Conservation (phyloP, 2,888 invertebrate species). For the Hemithea aestivaria region DNA sequence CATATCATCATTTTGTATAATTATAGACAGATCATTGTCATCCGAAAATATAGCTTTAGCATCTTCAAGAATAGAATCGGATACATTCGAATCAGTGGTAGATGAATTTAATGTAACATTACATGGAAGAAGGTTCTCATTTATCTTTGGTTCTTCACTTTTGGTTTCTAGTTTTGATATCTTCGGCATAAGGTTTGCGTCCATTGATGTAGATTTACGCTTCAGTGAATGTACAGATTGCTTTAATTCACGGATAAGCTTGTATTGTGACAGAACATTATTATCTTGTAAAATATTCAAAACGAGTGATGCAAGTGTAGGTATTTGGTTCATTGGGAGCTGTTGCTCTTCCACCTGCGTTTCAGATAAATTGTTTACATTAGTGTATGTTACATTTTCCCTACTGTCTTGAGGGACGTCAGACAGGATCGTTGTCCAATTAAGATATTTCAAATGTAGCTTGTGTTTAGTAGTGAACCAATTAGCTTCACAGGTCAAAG, state of each 20-base stretch:
- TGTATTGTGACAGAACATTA: conserved; percentile 3
- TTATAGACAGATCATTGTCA: not conserved
- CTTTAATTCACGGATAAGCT: not conserved
- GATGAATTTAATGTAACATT: conserved; percentile 1
- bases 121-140: not conserved
- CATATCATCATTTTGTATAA: not conserved
- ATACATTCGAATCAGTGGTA: not conserved
- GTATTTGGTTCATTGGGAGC: conserved; percentile 1
- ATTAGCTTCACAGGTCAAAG: conserved; percentile 2
- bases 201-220: conserved; percentile 12
- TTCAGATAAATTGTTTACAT: not conserved
- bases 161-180: conserved; percentile 8
- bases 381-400: too few species aligned
- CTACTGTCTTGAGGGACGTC: not conserved
- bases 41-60: not conserved
- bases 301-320: conserved; percentile 13
- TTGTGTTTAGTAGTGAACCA: conserved; percentile 12
- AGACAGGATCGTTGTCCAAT: not conserved
- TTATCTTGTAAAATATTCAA: conserved; percentile 13
- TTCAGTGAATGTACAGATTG: conserved; percentile 8
- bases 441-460: conserved; percentile 1
- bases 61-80: not conserved
- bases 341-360: not conserved
- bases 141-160: not conserved
- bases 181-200: conserved; percentile 8